Evolutionary conservation across 2,797 vertebrate genomes (phyloP).

Genomic region (Urophycis tenuis): DNA sequence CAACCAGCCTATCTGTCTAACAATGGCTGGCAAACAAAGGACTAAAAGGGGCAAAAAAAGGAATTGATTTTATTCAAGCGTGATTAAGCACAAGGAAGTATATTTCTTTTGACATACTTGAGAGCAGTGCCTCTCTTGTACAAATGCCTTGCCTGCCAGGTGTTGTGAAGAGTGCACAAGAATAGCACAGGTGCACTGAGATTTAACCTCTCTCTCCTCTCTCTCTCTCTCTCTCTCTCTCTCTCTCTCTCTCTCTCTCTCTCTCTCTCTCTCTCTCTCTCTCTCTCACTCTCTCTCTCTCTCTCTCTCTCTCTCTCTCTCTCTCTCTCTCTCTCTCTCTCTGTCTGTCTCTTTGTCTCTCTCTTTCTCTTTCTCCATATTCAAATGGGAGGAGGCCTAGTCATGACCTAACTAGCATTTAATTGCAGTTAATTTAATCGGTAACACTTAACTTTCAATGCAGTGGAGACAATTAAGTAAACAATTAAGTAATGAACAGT

Average conservation of each 20-base stretch:
- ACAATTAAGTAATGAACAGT: too few species aligned
- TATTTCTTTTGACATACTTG: not conserved
- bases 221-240: not conserved
- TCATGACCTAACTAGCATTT: too few species aligned
- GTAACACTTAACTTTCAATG: not conserved
- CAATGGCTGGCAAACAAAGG: not conserved
- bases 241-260: not conserved
- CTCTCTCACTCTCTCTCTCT: too few species aligned
- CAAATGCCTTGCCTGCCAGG: not conserved
- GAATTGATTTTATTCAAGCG: too few species aligned
- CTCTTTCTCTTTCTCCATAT: too few species aligned
- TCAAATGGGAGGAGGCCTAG: too few species aligned
- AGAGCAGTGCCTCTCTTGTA: not conserved
- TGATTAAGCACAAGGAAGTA: not conserved
- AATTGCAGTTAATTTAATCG: too few species aligned
- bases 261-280: too few species aligned
- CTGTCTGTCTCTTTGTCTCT: too few species aligned
- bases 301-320: too few species aligned
- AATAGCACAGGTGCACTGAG: not conserved
- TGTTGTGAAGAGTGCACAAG: not conserved
- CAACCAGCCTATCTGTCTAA: not conserved
- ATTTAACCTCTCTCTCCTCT: too few species aligned
- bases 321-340: too few species aligned
- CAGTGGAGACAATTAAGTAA: not conserved
- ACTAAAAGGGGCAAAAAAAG: not conserved